phyloP scores from a whole-genome alignment of 2,888 invertebrate species.

The Synanthedon myopaeformis region DNA sequence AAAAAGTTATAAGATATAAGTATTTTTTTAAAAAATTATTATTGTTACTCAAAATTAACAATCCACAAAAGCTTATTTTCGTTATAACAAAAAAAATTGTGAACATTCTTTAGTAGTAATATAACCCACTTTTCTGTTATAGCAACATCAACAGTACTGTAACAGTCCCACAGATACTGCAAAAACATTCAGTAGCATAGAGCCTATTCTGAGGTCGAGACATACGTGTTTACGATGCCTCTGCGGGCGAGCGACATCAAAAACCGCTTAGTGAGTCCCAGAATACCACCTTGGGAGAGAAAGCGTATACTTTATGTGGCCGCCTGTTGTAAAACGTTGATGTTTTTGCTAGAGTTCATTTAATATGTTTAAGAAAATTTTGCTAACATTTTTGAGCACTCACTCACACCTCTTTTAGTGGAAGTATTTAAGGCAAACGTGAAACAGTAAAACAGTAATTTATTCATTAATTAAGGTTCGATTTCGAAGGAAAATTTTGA shows the following conservation, averaged over 20 bases:
- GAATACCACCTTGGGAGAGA: slow-evolving; percentile 28
- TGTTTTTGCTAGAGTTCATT: slow-evolving; percentile 4
- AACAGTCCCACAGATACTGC: slow-evolving; percentile 18
- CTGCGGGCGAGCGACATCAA: slow-evolving; percentile 39
- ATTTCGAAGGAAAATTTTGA: too few species aligned
- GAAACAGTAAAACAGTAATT: too few species aligned
- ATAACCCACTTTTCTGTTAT: not conserved
- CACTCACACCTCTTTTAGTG: too few species aligned
- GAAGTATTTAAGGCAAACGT: too few species aligned
- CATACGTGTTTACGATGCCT: slow-evolving; percentile 38
- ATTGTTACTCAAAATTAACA: too few species aligned
- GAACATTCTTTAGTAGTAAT: too few species aligned
- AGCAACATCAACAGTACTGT: slow-evolving; percentile 18
- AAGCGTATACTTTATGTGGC: slow-evolving; percentile 21
- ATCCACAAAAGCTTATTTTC: too few species aligned
- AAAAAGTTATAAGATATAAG: too few species aligned
- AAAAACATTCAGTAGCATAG: slow-evolving; percentile 20
- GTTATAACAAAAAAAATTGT: too few species aligned
- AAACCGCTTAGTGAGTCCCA: slow-evolving; percentile 45
- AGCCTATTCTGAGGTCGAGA: slow-evolving; percentile 14
- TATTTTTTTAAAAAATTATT: too few species aligned
- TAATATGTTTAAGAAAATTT: not conserved
- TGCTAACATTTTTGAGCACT: not conserved
- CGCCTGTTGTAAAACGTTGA: slow-evolving; percentile 30
- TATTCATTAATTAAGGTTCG: too few species aligned